Conservation (phyloP, 2,797 vertebrate genomes). For the Anas acuta region DNA sequence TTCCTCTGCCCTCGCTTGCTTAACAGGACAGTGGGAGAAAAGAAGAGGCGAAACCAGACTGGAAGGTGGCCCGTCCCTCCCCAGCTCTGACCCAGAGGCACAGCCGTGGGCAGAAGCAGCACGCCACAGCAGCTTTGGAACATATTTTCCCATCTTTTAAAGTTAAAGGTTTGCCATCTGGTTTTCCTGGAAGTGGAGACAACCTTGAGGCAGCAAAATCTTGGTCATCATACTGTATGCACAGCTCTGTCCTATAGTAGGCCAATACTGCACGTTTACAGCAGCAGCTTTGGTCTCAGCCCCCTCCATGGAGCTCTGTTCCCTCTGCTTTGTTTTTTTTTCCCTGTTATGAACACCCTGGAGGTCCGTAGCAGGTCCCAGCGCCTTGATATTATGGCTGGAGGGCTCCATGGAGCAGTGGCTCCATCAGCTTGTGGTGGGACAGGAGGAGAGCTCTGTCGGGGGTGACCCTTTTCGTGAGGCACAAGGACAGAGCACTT, state of each 20-base stretch:
- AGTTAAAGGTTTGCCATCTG: not conserved
- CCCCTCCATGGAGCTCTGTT: not conserved
- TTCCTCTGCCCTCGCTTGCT: not conserved
- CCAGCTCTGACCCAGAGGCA: not conserved
- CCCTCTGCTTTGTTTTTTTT: not conserved
- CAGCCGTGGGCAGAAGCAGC: not conserved
- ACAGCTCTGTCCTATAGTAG: not conserved
- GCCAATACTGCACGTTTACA: not conserved
- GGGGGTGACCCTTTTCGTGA: not conserved
- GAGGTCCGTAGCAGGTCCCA: fast-evolving
- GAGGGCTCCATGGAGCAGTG: not conserved
- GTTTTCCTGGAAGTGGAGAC: not conserved
- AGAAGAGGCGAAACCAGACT: not conserved
- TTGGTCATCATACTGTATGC: fast-evolving
- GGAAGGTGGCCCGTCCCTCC: not conserved
- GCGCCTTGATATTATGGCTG: fast-evolving
- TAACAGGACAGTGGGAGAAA: not conserved
- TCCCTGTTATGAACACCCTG: not conserved
- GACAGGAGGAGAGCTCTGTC: not conserved
- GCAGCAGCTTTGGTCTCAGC: not conserved
- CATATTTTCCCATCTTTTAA: not conserved
- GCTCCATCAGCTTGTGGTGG: not conserved
- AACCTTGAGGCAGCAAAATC: not conserved
- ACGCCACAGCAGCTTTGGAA: not conserved
- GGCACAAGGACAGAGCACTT: not conserved